Evolutionary conservation across 2,888 invertebrate species (phyloP).

Genomic region (Mystacides longicornis): DNA sequence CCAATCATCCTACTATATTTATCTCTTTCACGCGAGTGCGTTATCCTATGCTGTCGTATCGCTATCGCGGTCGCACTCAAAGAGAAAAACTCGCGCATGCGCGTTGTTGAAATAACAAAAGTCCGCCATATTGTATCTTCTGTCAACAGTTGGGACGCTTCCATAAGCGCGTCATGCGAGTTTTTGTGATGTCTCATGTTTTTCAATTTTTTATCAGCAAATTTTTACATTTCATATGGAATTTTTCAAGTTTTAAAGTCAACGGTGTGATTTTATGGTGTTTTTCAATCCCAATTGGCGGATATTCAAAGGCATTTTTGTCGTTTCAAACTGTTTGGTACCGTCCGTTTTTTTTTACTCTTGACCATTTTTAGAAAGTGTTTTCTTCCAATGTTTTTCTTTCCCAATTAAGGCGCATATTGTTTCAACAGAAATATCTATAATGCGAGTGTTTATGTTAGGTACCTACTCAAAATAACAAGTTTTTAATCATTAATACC

Average conservation of each 20-base stretch:
- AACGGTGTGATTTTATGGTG: slow-evolving; percentile 11
- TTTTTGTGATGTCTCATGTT: slow-evolving; percentile 21
- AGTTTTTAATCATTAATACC: too few relatives aligned
- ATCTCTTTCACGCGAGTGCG: background rate
- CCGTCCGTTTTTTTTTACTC: background rate
- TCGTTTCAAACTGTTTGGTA: slow-evolving; percentile 25
- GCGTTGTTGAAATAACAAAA: slow-evolving; percentile 34
- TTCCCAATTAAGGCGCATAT: too few relatives aligned
- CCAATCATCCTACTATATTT: slow-evolving; percentile 5
- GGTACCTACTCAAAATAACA: too few relatives aligned
- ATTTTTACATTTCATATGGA: slow-evolving; percentile 11
- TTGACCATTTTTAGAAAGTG: too few relatives aligned
- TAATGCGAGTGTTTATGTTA: too few relatives aligned
- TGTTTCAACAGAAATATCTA: too few relatives aligned
- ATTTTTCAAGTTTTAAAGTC: slow-evolving; percentile 18
- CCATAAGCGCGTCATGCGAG: slow-evolving; percentile 32
- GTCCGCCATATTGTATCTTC: slow-evolving; percentile 48
- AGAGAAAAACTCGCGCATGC: slow-evolving; percentile 41
- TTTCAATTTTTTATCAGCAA: slow-evolving; percentile 12
- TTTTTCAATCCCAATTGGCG: slow-evolving; percentile 5
- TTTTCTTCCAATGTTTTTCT: too few relatives aligned
- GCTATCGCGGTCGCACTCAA: slow-evolving; percentile 42
- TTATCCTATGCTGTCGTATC: slow-evolving; percentile 27
- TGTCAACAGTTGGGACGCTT: slow-evolving; percentile 35
- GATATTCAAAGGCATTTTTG: background rate